phyloP scores from a whole-genome alignment of 2,113 vertebrate genomes.

The Prolemur simus region DNA sequence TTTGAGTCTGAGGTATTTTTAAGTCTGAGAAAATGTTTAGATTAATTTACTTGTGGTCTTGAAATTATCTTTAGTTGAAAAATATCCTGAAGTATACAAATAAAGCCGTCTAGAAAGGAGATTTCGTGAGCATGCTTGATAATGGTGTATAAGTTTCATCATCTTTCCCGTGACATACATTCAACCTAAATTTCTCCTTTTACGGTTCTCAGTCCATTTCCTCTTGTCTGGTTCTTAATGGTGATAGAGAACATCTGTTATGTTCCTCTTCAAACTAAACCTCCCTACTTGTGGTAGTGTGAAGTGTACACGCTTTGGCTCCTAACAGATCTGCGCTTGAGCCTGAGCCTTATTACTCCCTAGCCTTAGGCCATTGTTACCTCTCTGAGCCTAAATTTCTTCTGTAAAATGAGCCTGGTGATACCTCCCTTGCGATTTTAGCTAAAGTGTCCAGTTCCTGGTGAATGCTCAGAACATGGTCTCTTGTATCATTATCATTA shows the following conservation, averaged over 20 bases:
- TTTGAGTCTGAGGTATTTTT: neutral
- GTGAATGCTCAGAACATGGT: neutral
- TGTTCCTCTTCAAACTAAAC: slow-evolving; percentile 42
- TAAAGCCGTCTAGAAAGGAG: neutral
- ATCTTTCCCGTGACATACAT: neutral
- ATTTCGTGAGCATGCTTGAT: neutral
- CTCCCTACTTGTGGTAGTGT: neutral
- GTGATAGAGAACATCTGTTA: slow-evolving; percentile 61
- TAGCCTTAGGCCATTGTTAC: neutral
- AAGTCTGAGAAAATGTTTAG: neutral
- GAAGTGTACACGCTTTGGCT: neutral
- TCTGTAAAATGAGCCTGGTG: neutral
- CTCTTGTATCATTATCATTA: neutral
- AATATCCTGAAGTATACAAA: neutral
- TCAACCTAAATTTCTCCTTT: slow-evolving; percentile 48
- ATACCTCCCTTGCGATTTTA: neutral
- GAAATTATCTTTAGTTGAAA: neutral
- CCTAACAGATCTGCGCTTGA: neutral
- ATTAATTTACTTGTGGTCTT: neutral
- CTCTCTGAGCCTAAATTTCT: neutral
- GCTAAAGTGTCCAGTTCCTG: neutral
- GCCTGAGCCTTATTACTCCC: neutral
- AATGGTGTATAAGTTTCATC: neutral
- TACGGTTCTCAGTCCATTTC: slow-evolving; percentile 41
- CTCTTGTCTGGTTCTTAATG: slow-evolving; percentile 34